Evolutionary conservation across 2,113 vertebrate species (phyloP).

Genomic region (Colossoma macropomum): DNA sequence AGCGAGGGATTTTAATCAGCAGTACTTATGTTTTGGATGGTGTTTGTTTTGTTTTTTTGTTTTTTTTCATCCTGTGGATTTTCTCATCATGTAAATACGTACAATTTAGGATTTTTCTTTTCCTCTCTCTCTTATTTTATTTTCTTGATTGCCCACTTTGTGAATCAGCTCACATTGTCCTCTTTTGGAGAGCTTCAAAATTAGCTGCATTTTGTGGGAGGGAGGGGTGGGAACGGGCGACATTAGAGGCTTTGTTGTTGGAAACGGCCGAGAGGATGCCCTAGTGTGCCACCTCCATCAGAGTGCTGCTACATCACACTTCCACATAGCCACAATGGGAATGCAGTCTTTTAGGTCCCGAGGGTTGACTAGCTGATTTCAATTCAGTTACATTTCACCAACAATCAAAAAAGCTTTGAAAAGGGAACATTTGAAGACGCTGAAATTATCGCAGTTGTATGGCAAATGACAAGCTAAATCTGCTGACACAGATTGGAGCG

Average conservation of each 20-base stretch:
- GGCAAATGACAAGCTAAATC: background rate
- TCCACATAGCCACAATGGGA: slow-evolving; percentile 84
- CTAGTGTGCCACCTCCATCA: slow-evolving; percentile 81
- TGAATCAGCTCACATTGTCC: slow-evolving; percentile 91
- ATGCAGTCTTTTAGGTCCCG: slow-evolving; percentile 76
- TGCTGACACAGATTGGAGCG: background rate
- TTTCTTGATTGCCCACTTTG: slow-evolving; percentile 83
- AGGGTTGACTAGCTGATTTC: slow-evolving; percentile 35
- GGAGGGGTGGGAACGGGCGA: slow-evolving; percentile 68
- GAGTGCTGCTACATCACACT: slow-evolving; percentile 52
- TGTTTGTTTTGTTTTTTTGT: slow-evolving; percentile 56
- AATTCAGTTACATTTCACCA: slow-evolving; percentile 34
- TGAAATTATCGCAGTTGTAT: slow-evolving; percentile 26
- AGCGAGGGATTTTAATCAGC: slow-evolving; percentile 89
- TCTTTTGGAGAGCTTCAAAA: slow-evolving; percentile 85
- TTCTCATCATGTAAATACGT: slow-evolving; percentile 97
- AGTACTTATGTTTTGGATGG: slow-evolving; percentile 84
- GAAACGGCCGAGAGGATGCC: slow-evolving; percentile 84
- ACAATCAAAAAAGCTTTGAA: slow-evolving; percentile 34
- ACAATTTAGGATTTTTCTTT: slow-evolving; percentile 82
- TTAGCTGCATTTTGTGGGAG: slow-evolving; percentile 67
- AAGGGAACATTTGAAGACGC: slow-evolving; percentile 27
- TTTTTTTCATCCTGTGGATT: slow-evolving; percentile 80
- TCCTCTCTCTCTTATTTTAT: slow-evolving; percentile 40
- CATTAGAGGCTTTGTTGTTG: slow-evolving; percentile 84